Evolutionary conservation across 2,888 invertebrate species (phyloP).

Genomic region (Plagiodera versicolora): DNA sequence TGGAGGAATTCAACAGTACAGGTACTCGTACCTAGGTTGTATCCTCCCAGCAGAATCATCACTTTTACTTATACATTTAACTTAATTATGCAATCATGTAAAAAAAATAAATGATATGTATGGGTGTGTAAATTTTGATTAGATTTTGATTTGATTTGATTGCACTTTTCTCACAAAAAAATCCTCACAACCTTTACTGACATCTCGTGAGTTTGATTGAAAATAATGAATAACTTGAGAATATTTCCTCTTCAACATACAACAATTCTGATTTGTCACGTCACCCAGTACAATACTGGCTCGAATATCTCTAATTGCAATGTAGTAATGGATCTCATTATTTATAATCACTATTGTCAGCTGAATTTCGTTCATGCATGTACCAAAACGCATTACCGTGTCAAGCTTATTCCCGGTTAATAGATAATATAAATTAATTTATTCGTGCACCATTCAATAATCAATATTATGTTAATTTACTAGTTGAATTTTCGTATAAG

Average conservation of each 20-base stretch:
- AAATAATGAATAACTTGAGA: too few relatives aligned
- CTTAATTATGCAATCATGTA: too few relatives aligned
- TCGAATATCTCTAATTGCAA: slow-evolving; percentile 19
- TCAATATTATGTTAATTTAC: slow-evolving; percentile 22
- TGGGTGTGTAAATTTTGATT: too few relatives aligned
- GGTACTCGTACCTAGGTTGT: too few relatives aligned
- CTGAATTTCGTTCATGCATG: slow-evolving; percentile 21
- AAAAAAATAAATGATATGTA: too few relatives aligned
- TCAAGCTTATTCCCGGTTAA: slow-evolving; percentile 26
- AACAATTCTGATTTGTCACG: slow-evolving; percentile 10
- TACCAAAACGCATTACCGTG: slow-evolving; percentile 24
- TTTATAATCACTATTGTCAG: slow-evolving; percentile 28
- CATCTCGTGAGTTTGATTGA: too few relatives aligned
- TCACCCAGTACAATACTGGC: slow-evolving; percentile 11
- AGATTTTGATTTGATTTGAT: too few relatives aligned
- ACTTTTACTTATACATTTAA: too few relatives aligned
- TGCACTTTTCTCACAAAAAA: too few relatives aligned
- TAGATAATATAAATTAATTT: slow-evolving; percentile 29
- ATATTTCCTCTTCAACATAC: slow-evolving; percentile 3
- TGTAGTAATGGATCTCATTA: slow-evolving; percentile 24
- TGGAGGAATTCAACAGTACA: too few relatives aligned
- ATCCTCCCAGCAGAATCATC: too few relatives aligned
- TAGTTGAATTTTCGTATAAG: slow-evolving; percentile 15
- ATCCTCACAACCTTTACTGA: too few relatives aligned
- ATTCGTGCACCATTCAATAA: slow-evolving; percentile 17